phyloP scores from a whole-genome alignment of 2,888 invertebrate species.

The Luperina nickerlii region DNA sequence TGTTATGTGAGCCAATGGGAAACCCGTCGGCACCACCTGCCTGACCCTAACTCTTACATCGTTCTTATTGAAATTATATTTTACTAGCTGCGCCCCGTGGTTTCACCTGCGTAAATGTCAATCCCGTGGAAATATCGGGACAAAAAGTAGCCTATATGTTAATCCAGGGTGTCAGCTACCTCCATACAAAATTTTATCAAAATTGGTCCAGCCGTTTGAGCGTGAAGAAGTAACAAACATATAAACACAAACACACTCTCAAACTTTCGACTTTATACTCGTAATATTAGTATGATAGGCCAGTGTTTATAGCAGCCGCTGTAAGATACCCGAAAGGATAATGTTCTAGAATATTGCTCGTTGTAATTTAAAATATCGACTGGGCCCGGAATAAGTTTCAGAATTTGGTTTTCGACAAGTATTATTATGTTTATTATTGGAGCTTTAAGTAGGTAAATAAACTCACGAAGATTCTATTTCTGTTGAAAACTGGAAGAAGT shows the following conservation, averaged over 20 bases:
- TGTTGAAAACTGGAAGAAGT: background rate
- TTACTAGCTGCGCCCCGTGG: background rate
- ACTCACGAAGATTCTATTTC: background rate
- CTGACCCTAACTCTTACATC: constrained; percentile 8
- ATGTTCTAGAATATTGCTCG: constrained; percentile 11
- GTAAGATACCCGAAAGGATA: constrained; percentile 1
- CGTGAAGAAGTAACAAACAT: no score
- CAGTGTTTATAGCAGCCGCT: constrained; percentile 23
- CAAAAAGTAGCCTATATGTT: no score
- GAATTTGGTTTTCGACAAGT: background rate
- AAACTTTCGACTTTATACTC: no score
- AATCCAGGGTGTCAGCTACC: no score
- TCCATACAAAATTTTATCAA: no score
- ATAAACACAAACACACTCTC: no score
- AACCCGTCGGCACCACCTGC: constrained; percentile 5
- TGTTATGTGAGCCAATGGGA: background rate
- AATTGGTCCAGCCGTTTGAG: no score
- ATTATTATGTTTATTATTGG: background rate
- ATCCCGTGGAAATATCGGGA: no score
- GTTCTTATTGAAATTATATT: constrained; percentile 38
- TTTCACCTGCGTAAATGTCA: no score
- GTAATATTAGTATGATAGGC: background rate
- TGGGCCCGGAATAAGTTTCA: background rate
- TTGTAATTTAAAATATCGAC: constrained; percentile 16
- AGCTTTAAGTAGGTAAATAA: background rate